Base-by-base conservation (phyloP, 2,797 vertebrate genomes). In the Acrocephalus scirpaceus region DNA sequence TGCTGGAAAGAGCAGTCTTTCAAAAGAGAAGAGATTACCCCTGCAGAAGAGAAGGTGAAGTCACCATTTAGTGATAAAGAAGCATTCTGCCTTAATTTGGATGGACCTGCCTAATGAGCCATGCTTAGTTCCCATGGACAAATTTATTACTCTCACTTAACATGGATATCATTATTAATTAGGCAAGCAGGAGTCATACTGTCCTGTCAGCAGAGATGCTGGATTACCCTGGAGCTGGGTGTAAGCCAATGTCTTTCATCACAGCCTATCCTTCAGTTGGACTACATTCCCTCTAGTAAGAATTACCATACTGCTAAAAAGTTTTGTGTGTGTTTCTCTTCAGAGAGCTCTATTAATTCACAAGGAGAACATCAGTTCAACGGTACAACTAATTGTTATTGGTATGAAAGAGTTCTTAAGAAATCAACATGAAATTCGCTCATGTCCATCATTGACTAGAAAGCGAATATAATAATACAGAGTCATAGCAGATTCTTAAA, bases 121-220 rank as follows among this genome's bases (percentile, higher is more conserved):
- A 62, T 91, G 76, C 56, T 88, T 61, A n/a, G 83, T 90, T 97
- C 79, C 58, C 60, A 87, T 80, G 65, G 85, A 92, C 57, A 93
- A 91, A 95, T 95, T 85, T 95, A 95, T 95, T 95, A 70, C 77
- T 95, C 54, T 88, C 67, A 75, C 71, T 95, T 95, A 94, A 85
- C 65, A 85, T 47, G 65, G 78, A 92, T 85, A 94, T 95, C 88
- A 77, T 93, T 95, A 97, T 96, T 95, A 97, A 95, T 95, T 95
- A 95, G 84, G 57, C 62, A 87, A 90, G 78, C 73, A 86, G 79
- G 70, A 94, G 45, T 92, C 87, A 88, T 87, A 90, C 56, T 48
- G 54, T 90, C 54, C 73, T 90, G 79, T 89, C 92, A 95, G 86
- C 74, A 90, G 76, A 88, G 72, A 69, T 90, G n/a, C 77, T 95